Percentiles rank a stretch among this genome's conserved stretches.
These are phyloP conservation scores for Lycodopsis pacificus DNA, from an alignment of 2,797 vertebrate species.

Conservation along the genomic window DNA sequence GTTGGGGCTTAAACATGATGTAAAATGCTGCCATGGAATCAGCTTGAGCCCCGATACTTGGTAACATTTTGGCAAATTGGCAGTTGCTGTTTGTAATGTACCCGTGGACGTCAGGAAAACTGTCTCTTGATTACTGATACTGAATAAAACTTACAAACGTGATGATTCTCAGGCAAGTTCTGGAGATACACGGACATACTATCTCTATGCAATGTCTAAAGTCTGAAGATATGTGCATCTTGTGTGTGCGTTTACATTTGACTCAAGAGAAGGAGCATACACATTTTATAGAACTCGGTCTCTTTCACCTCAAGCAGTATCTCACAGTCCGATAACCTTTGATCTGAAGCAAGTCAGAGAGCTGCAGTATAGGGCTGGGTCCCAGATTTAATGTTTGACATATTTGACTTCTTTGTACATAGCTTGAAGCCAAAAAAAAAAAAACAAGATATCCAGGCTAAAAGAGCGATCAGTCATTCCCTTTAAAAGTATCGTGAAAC, in stretches of 20 bases:
- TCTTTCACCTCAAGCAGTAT: neutral
- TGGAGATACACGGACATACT: neutral
- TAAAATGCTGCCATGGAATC: neutral
- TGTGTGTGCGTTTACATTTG: neutral
- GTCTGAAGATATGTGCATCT: neutral
- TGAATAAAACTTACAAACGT: neutral
- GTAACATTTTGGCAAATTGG: neutral
- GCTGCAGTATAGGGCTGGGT: neutral
- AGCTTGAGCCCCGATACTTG: neutral
- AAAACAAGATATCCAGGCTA: neutral
- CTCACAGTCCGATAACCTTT: neutral
- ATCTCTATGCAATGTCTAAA: too few species aligned
- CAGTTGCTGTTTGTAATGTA: neutral
- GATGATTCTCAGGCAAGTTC: neutral
- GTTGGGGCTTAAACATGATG: neutral
- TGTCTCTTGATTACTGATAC: neutral
- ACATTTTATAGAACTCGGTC: neutral
- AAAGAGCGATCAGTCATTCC: constrained; percentile 5
- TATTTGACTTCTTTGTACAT: constrained; percentile 1
- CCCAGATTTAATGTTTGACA: neutral
- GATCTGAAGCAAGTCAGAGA: neutral
- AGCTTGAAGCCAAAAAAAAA: neutral
- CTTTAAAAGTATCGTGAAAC: constrained; percentile 16
- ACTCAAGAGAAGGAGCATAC: neutral
- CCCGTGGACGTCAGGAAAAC: neutral